Base-by-base conservation (phyloP, 2,113 vertebrate genomes). In the Semicossyphus pulcher region DNA sequence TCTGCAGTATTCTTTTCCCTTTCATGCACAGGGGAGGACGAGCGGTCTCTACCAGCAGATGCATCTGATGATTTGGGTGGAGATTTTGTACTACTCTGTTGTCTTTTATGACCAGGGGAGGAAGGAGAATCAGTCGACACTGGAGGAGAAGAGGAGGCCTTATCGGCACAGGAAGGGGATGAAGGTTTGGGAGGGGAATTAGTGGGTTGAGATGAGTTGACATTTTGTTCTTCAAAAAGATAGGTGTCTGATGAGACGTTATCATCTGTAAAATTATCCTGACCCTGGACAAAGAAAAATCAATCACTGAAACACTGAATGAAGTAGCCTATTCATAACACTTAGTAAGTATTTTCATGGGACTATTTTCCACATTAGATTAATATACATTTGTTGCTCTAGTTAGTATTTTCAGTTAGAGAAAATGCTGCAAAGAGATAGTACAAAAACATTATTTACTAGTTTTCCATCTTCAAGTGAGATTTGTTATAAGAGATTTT, bases 161-260 rank as follows among this genome's bases (percentile, higher is more conserved):
- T 77, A 28, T 56, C 7, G 21, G 20, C 34, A 51, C 34, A 51
- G 9, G 26, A 16, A 54, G 29, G 18, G 20, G 52, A 23, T 0
- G n/a, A 60, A 25, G 37, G 16, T 61, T 74, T 78, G 15, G n/a
- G 14, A 0, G 15, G 32, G 47, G 72, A 56, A 47, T 63, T 58
- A 10, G 7, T 42, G 14, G 54, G 7, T 37, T 59, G 36, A 20
- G 54, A 68, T 9, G 72, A 71, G 26, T 83, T 70, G 47, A 90
- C 82, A 23, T 32, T 18, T 10, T 47, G 23, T 16, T 68, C 53
- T 4, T 86, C 62, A 31, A 72, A 73, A 11, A 42, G 1, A 12
- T 1, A 3, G 16, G n/a, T 14, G 0, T 48, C 42, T 10, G 41
- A 62, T 2, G 47, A 39, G 15, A 31, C 0, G 21, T 12, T 8